phyloP scores from a whole-genome alignment of 1,140 invertebrate species.

The Battus philenor region DNA sequence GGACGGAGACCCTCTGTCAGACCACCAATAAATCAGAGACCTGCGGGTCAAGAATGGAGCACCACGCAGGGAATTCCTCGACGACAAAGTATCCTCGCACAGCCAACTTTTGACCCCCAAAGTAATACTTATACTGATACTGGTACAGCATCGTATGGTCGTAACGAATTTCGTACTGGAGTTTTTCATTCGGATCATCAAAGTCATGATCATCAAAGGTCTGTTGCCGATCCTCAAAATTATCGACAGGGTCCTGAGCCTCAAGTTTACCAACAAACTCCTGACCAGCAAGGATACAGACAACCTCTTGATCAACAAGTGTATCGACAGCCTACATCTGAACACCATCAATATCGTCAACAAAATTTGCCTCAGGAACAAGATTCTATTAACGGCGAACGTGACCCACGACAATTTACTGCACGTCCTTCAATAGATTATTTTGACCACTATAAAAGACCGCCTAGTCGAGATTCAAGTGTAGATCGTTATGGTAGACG shows the following conservation, averaged over 20 bases:
- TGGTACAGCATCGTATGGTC: constrained; percentile 37
- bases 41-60: constrained; percentile 51
- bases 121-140: constrained; percentile 41
- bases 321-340: constrained; percentile 30
- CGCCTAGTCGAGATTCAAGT: constrained; percentile 90
- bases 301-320: constrained; percentile 41
- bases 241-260: constrained; percentile 18
- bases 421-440: constrained; percentile 81
- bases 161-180: constrained; percentile 50
- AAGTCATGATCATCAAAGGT: constrained; percentile 25
- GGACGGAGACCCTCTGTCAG: constrained; percentile 41
- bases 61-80: constrained; percentile 38
- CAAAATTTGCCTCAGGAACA: constrained; percentile 30
- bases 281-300: constrained; percentile 43
- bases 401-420: constrained; percentile 56
- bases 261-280: constrained; percentile 32
- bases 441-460: constrained; percentile 95
- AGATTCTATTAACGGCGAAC: constrained; percentile 45
- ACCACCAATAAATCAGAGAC: constrained; percentile 42
- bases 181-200: constrained; percentile 52
- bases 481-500: constrained; percentile 87
- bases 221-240: constrained; percentile 22
- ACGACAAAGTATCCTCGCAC: constrained; percentile 56
- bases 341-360: constrained; percentile 29
- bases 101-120: constrained; percentile 47